Percentiles rank a stretch among this genome's conserved stretches.
Evolutionary conservation across 1,140 invertebrate genomes (phyloP).

Genomic region (Arctopsyche grandis): DNA sequence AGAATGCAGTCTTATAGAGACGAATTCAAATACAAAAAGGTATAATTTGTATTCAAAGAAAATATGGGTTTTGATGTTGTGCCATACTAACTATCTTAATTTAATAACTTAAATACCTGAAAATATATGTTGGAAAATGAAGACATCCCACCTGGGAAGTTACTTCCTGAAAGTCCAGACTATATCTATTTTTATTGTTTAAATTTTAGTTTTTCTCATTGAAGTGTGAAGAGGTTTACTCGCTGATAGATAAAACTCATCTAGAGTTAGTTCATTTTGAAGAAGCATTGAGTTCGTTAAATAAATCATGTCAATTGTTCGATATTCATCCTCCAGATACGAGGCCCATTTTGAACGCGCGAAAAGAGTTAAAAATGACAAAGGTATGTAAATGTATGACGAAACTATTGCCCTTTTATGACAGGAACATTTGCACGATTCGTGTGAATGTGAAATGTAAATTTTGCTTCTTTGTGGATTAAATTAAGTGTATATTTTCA

Average conservation of each 20-base stretch:
- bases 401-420: neutral
- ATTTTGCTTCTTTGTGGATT: neutral
- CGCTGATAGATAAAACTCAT: slow-evolving; percentile 78
- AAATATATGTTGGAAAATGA: too few species aligned
- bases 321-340: slow-evolving; percentile 87
- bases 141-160: too few species aligned
- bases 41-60: slow-evolving; percentile 38
- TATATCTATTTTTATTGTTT: too few species aligned
- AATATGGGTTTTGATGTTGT: neutral
- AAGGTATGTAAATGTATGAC: slow-evolving; percentile 65
- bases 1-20: slow-evolving; percentile 80
- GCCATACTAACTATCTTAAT: too few species aligned
- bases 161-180: too few species aligned
- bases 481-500: slow-evolving; percentile 57
- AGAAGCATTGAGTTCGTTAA: slow-evolving; percentile 73
- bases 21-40: slow-evolving; percentile 71
- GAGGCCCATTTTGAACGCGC: slow-evolving; percentile 77
- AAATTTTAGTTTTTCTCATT: slow-evolving; percentile 75
- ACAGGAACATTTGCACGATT: too few species aligned
- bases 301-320: slow-evolving; percentile 83
- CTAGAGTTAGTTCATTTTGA: slow-evolving; percentile 76
- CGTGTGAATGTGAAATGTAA: neutral
- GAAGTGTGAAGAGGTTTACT: slow-evolving; percentile 78
- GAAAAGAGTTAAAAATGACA: slow-evolving; percentile 81
- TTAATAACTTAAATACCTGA: too few species aligned